phyloP scores from a whole-genome alignment of 2,113 vertebrate genomes.

The Actenoides hombroni region DNA sequence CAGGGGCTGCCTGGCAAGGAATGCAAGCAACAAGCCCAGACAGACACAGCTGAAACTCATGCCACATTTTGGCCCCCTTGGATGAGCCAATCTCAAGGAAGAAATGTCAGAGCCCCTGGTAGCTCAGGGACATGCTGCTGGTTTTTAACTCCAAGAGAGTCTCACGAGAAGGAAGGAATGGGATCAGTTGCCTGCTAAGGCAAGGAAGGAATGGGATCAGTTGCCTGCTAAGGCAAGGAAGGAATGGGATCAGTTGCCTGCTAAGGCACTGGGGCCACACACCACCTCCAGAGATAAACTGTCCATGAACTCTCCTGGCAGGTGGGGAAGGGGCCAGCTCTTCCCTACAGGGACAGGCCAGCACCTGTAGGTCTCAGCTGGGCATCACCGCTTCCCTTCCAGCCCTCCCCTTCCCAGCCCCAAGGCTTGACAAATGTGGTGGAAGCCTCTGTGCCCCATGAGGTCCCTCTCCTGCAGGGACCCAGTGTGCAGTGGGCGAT shows the following conservation, averaged over 20 bases:
- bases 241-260: rapidly evolving
- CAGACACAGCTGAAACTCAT: neutral
- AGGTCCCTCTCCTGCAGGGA: neutral
- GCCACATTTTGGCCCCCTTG: neutral
- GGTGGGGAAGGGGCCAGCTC: neutral
- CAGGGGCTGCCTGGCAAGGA: neutral
- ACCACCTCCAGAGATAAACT: neutral
- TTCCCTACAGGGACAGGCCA: no score
- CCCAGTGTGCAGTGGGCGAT: rapidly evolving
- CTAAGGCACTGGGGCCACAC: neutral
- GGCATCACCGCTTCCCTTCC: neutral
- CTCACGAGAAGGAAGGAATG: neutral
- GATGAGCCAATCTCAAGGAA: no score
- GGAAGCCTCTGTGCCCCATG: no score
- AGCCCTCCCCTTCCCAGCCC: neutral
- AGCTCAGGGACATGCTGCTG: rapidly evolving
- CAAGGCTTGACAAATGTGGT: neutral
- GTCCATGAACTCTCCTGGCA: neutral
- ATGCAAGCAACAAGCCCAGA: neutral
- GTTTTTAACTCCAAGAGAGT: no score
- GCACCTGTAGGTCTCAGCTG: neutral
- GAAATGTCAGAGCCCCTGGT: neutral
- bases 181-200: no score
- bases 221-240: neutral
- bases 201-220: neutral